Evolutionary conservation across 2,113 vertebrate genomes (phyloP).

Genomic region (Oriolus oriolus): DNA sequence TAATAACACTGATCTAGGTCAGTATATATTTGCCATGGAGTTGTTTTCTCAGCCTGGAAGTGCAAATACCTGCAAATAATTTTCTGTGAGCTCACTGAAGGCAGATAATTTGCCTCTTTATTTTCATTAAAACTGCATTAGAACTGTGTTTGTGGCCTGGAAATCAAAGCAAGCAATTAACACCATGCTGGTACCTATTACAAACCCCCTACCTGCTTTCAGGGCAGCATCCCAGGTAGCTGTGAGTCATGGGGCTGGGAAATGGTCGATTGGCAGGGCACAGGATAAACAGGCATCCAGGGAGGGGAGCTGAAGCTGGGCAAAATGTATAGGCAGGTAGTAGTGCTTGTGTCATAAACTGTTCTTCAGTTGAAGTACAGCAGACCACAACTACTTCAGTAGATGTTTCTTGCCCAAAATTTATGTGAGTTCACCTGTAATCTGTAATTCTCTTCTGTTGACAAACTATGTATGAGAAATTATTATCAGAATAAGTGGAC

Average conservation of each 20-base stretch:
- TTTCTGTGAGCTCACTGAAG: neutral
- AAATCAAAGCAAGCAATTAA: neutral
- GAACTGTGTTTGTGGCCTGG: neutral
- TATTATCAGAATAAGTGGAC: neutral
- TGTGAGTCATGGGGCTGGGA: neutral
- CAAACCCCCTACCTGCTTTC: neutral
- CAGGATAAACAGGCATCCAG: neutral
- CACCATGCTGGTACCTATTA: neutral
- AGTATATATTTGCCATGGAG: neutral
- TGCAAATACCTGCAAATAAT: neutral
- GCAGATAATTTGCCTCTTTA: neutral
- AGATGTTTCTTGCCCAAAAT: neutral
- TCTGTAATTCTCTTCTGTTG: neutral
- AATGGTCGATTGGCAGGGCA: fast-evolving
- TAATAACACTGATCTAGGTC: neutral
- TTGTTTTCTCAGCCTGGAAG: neutral
- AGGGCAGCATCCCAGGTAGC: neutral
- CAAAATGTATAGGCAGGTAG: neutral
- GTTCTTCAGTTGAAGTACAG: neutral
- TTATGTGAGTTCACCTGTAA: neutral
- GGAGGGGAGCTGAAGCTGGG: neutral
- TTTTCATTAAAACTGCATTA: neutral
- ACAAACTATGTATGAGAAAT: neutral
- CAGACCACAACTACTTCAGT: neutral
- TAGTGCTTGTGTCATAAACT: neutral